Evolutionary conservation across 2,888 invertebrate species (phyloP), one percentile per base, ranked within the genome.

Genomic region (Pseudoips prasinana): DNA sequence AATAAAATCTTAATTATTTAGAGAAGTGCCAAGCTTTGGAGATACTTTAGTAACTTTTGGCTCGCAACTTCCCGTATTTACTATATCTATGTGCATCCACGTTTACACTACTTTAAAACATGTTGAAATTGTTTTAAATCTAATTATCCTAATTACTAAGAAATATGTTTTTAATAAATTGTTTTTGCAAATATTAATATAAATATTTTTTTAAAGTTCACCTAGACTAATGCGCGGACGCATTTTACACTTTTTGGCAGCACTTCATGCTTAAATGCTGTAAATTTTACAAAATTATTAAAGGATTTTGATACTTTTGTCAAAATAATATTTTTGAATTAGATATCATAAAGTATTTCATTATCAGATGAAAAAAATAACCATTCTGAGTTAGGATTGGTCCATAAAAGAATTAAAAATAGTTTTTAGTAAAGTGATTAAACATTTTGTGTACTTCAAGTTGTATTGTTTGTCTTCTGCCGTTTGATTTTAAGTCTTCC

Each of bases 121-220:
- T 73, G 73, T 73, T 76, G 76, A 74, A 73, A 39, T 43, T 5
- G 23, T 58, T 55, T 61, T 64, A 58, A 47, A 46, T 54, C 55
- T 43, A 59, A 61, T 59, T 65, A 46, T 52, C n/a, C n/a, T n/a
- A 61, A 41, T 53, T 47, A 58, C 45, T 56, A 57, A 53, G 46
- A 55, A 51, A 46, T 46, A 37, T 49, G 52, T 54, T 58, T 56
- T 54, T 50, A 45, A 38, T 49, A 25, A 50, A 62, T 44, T 52
- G 36, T 43, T 46, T 42, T 39, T 39, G 28, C 39, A 22, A 39
- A 36, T 43, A 38, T 36, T 46, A 35, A 39, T 29, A 24, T 29
- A 31, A 28, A 38, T 31, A 29, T 20, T 34, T 35, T 46, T 45
- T 46, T 38, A 29, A 36, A 25, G 33, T 23, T 32, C 29, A 30